Evolutionary conservation across 2,888 invertebrate species (phyloP).

Genomic region (Corythucha ciliata): DNA sequence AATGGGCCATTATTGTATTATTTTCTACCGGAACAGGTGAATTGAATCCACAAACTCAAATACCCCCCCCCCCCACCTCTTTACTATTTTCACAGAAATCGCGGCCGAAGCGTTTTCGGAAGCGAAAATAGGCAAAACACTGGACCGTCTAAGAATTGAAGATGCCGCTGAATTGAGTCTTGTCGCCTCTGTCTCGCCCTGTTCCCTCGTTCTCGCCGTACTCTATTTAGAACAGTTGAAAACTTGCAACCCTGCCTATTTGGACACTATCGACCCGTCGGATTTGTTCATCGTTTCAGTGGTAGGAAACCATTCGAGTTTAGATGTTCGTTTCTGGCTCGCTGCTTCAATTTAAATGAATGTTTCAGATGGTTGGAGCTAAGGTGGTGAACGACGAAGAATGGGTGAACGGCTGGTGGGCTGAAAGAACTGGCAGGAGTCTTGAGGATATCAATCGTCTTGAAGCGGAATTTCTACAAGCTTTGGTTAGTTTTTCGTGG

Average conservation of each 20-base stretch:
- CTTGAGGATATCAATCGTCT: conserved; percentile 65
- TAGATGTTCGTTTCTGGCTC: background rate
- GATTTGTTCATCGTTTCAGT: conserved; percentile 91
- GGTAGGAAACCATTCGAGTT: conserved; percentile 54
- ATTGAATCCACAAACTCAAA: too few species aligned
- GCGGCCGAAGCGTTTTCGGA: conserved; percentile 77
- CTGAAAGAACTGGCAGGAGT: conserved; percentile 67
- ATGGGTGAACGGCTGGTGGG: conserved; percentile 88
- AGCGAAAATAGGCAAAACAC: conserved; percentile 61
- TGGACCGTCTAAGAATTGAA: conserved; percentile 66
- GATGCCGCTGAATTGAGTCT: conserved; percentile 67
- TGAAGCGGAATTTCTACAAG: conserved; percentile 78
- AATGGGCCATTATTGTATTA: too few species aligned
- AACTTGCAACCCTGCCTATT: conserved; percentile 69
- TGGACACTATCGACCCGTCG: conserved; percentile 72
- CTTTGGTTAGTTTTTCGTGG: conserved; percentile 60
- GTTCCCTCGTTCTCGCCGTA: conserved; percentile 84
- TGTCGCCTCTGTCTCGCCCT: conserved; percentile 79
- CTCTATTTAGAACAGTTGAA: conserved; percentile 87
- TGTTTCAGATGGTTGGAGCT: conserved; percentile 80
- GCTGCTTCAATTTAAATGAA: background rate
- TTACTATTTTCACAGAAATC: conserved; percentile 51
- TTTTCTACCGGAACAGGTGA: too few species aligned
- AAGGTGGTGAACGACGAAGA: conserved; percentile 93
- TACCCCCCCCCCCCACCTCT: too few species aligned